phyloP scores from a whole-genome alignment of 2,113 vertebrate species.

The Oenanthe melanoleuca region DNA sequence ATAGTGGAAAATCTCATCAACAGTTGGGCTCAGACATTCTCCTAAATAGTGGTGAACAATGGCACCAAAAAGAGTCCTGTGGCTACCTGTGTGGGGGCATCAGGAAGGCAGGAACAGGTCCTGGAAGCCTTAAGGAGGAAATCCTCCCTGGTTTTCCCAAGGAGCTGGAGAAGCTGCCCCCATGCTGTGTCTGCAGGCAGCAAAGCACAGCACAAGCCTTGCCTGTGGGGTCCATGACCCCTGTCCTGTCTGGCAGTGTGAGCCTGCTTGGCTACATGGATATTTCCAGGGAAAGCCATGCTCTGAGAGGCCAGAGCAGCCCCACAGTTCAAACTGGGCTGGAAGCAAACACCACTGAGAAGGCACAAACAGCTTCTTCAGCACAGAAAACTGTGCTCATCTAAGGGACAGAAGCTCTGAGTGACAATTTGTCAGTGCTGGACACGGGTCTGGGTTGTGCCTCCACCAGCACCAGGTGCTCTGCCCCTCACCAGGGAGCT shows the following conservation, averaged over 20 bases:
- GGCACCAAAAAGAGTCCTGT: background rate
- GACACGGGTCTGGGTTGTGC: background rate
- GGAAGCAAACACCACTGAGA: background rate
- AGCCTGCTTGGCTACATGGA: rapidly evolving
- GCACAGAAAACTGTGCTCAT: background rate
- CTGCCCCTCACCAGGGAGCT: background rate
- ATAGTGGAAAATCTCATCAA: background rate
- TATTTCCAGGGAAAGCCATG: background rate
- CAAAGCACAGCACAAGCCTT: background rate
- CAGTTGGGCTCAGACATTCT: background rate
- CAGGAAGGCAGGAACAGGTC: background rate
- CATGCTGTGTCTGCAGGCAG: background rate
- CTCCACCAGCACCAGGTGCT: background rate
- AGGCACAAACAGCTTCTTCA: background rate
- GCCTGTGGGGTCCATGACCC: background rate
- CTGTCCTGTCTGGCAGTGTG: rapidly evolving
- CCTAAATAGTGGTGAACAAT: no score
- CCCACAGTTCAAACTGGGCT: rapidly evolving
- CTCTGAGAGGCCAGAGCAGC: background rate
- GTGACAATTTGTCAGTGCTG: background rate
- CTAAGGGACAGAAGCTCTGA: background rate
- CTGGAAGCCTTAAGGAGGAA: background rate
- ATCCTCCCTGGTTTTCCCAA: background rate
- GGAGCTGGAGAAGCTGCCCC: background rate
- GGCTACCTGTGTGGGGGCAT: background rate